Base-by-base conservation (phyloP, 2,888 invertebrate species). In the Coelogynopora nodosa region DNA sequence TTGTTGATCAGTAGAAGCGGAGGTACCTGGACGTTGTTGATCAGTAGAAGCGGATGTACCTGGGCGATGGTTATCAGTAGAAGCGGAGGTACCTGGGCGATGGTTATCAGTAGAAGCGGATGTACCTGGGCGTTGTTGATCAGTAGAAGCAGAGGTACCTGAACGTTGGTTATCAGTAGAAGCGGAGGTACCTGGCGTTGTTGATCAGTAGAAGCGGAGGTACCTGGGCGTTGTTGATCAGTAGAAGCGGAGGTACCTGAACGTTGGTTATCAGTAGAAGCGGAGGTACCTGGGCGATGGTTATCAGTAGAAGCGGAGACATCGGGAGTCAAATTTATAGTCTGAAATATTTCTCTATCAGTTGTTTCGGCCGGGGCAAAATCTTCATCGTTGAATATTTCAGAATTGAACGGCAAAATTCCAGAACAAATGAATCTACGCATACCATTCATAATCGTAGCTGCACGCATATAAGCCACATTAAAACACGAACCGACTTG, bases 401-500 rank as follows among this genome's bases (percentile, higher is more conserved):
- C 81, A 23, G 29, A 26, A 30, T 84, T 84, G 10, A 84, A 84
- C 67, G 84, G 84, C 27, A 10, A 30, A 84, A 84, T 84, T 23
- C 84, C 84, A 18, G 84, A 26, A 26, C 28, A 28, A n/a, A 10
- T 2, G 30, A 83, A 83, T 83, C 84, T 18, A 23, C 30, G 23
- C 26, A n/a, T 83, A 28, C 23, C 30, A 83, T 83, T 31, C 23
- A 28, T 30, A 27, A n/a, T 83, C 30, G 30, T 30, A 23, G 30
- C 5, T 49, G 87, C 86, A 84, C 23, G n/a, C 31, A 30, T 83
- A n/a, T 83, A 30, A 31, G 87, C 87, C 18, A 5, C 18, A 0
- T 31, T 82, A 13, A 87, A 85, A 5, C 86, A 10, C 1, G n/a
- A 84, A 10, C 87, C 86, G 26, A 88, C 31, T 31, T 88, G 88